phyloP scores from a whole-genome alignment of 2,888 invertebrate genomes.

The Cheiracanthium punctorium region DNA sequence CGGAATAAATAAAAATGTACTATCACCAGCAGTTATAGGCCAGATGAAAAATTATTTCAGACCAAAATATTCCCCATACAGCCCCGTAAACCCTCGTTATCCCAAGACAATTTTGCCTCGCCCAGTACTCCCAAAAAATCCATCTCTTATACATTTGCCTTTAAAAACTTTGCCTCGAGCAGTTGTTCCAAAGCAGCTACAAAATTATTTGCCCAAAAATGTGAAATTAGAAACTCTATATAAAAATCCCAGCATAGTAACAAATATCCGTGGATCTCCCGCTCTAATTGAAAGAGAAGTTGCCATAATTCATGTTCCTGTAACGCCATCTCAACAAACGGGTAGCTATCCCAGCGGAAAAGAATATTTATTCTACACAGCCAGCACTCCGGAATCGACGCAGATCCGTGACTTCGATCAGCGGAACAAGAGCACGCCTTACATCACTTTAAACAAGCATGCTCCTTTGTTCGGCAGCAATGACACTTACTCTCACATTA shows the following conservation, averaged over 20 bases:
- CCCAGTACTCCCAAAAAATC: constrained; percentile 14
- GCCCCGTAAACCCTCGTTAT: neutral
- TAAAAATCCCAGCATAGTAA: constrained; percentile 26
- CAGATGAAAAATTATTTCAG: constrained; percentile 3
- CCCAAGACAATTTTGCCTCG: constrained; percentile 11
- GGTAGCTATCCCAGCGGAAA: neutral
- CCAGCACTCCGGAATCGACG: constrained; percentile 23
- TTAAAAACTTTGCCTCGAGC: constrained; percentile 4
- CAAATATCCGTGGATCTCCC: constrained; percentile 36
- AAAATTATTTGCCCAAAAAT: constrained; percentile 30
- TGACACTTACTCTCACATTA: neutral
- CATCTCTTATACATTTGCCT: neutral
- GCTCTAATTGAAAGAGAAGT: constrained; percentile 50
- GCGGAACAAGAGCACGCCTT: neutral
- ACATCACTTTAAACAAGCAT: neutral
- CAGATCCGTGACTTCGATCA: neutral
- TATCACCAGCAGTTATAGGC: neutral
- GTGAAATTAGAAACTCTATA: constrained; percentile 27
- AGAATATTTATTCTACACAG: constrained; percentile 9
- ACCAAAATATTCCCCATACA: constrained; percentile 15
- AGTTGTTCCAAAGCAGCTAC: constrained; percentile 6
- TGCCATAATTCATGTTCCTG: constrained; percentile 47
- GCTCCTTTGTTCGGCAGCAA: neutral
- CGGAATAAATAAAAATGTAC: neutral
- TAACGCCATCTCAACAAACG: neutral